Percentiles rank a stretch among this genome's conserved stretches.
phyloP scores from a whole-genome alignment of 2,888 invertebrate genomes.

The Chrysodeixis includens region DNA sequence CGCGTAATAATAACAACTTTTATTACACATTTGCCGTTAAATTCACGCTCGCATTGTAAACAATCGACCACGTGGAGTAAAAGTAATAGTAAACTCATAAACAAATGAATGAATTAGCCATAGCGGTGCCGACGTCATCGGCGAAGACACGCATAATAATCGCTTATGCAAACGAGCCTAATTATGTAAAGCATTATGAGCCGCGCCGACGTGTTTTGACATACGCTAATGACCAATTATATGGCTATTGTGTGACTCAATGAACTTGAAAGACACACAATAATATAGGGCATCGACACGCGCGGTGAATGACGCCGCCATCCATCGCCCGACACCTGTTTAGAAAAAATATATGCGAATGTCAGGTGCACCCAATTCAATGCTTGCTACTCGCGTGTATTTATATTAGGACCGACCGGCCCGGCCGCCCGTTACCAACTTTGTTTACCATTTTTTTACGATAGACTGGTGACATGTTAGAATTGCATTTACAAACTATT shows the following conservation, averaged over 20 bases:
- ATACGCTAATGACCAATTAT: constrained; percentile 85
- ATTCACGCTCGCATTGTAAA: constrained; percentile 77
- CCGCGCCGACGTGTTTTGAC: constrained; percentile 83
- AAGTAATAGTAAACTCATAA: constrained; percentile 85
- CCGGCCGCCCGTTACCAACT: constrained; percentile 38
- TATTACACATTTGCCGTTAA: constrained; percentile 80
- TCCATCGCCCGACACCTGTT: constrained; percentile 75
- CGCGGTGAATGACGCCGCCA: constrained; percentile 68
- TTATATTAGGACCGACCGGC: constrained; percentile 68
- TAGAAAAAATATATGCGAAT: constrained; percentile 77
- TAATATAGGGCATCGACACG: constrained; percentile 87
- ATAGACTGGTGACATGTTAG: constrained; percentile 43
- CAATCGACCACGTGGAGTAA: constrained; percentile 84
- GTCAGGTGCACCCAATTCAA: constrained; percentile 83
- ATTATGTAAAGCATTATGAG: constrained; percentile 87
- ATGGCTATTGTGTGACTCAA: constrained; percentile 84
- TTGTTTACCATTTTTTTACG: constrained; percentile 64
- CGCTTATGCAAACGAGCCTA: constrained; percentile 86
- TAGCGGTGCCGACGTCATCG: constrained; percentile 79
- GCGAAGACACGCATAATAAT: constrained; percentile 87
- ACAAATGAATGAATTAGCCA: constrained; percentile 86
- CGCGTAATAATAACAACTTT: constrained; percentile 73
- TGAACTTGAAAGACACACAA: constrained; percentile 86
- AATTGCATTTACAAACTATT: constrained; percentile 33
- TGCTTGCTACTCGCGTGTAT: constrained; percentile 61